phyloP scores from a whole-genome alignment of 2,113 vertebrate species.

The Cryptotis parvus region DNA sequence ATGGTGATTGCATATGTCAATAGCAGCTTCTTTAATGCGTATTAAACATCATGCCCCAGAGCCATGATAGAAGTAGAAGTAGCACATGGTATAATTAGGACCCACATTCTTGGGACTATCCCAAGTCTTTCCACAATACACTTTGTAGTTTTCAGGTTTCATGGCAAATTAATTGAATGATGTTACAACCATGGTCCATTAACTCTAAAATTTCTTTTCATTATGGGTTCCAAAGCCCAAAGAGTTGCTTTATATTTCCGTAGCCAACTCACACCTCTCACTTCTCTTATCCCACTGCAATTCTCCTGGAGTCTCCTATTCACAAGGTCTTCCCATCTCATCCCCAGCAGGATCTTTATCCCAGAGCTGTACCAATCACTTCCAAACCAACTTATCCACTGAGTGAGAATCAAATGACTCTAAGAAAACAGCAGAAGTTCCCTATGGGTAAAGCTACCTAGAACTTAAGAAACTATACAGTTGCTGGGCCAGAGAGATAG shows the following conservation, averaged over 20 bases:
- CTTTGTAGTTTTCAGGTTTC: slow-evolving; percentile 8
- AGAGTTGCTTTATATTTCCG: background rate
- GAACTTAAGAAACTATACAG: too few species aligned
- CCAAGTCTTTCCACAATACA: background rate
- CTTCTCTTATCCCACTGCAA: background rate
- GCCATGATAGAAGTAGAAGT: too few species aligned
- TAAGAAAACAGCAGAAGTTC: too few species aligned
- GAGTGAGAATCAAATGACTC: too few species aligned
- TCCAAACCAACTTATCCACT: too few species aligned
- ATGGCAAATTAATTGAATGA: slow-evolving; percentile 19
- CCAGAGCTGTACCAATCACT: background rate
- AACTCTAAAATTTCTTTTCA: background rate
- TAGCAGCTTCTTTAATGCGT: background rate
- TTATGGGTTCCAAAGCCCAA: background rate
- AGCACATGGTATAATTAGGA: background rate
- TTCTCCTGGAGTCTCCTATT: background rate
- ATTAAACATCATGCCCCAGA: background rate
- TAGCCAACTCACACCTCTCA: background rate
- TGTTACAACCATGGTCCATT: background rate
- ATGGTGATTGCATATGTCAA: background rate
- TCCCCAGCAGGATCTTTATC: background rate
- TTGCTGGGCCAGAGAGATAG: too few species aligned
- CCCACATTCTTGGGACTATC: background rate
- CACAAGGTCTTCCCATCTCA: background rate
- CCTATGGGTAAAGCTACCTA: too few species aligned